These are phyloP conservation scores for Megaustenia siamemsis DNA, from an alignment of 2,888 invertebrate species.

Conservation along the genomic window DNA sequence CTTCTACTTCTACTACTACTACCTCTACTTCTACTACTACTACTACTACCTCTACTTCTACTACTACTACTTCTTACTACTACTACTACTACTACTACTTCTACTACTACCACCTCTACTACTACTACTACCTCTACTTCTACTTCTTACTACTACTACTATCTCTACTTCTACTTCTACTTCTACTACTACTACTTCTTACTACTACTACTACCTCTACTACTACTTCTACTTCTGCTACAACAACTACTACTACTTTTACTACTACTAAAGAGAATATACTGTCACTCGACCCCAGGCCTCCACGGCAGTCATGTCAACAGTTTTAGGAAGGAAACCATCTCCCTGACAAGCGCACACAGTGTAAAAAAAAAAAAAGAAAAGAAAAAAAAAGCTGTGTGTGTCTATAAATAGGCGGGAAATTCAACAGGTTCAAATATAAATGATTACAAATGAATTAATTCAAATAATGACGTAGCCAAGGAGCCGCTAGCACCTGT, in stretches of 20 bases:
- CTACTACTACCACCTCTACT: background rate
- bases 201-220: background rate
- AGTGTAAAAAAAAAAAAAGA: no score
- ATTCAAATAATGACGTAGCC: no score
- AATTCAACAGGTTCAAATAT: no score
- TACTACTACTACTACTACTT: background rate
- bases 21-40: background rate
- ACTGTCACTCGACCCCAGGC: background rate
- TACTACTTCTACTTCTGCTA: background rate
- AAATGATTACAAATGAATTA: no score
- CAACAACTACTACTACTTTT: background rate
- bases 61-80: background rate
- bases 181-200: background rate
- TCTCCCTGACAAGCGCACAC: no score
- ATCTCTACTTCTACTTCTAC: background rate
- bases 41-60: background rate
- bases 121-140: background rate
- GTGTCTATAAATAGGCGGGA: no score
- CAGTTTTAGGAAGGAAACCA: no score
- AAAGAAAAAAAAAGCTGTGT: no score
- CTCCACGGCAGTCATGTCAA: background rate
- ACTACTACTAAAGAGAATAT: background rate
- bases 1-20: background rate
- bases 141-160: background rate
- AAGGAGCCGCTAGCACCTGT: no score